These are phyloP conservation scores for Hypsopygia costalis DNA, from an alignment of 2,888 invertebrate genomes.

Conservation along the genomic window DNA sequence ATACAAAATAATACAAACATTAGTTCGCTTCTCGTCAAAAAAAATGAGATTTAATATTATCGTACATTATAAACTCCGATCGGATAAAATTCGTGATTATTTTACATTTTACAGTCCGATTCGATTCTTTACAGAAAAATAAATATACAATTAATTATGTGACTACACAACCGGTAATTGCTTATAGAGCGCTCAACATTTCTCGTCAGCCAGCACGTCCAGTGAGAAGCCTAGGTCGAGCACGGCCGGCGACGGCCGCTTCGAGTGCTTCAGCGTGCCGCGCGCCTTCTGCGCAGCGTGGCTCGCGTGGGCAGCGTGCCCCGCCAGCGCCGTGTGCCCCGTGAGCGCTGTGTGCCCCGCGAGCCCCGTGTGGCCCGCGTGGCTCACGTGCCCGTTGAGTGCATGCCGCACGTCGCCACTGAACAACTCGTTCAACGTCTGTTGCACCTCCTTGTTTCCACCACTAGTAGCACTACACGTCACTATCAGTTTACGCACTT, in stretches of 20 bases:
- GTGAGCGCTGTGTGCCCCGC: conserved; percentile 37
- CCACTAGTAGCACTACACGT: conserved; percentile 56
- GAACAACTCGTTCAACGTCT: conserved; percentile 57
- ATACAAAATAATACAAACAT: conserved; percentile 80
- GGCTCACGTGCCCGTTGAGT: conserved; percentile 51
- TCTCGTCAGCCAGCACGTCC: conserved; percentile 74
- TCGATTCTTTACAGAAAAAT: conserved; percentile 68
- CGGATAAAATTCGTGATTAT: conserved; percentile 60
- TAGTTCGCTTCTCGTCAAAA: conserved; percentile 55
- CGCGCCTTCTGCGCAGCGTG: conserved; percentile 22
- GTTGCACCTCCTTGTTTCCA: conserved; percentile 39
- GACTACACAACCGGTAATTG: conserved; percentile 70
- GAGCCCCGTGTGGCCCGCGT: conserved; percentile 42
- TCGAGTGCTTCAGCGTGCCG: conserved; percentile 35
- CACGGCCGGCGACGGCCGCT: conserved; percentile 43
- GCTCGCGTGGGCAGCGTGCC: conserved; percentile 33
- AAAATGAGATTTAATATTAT: conserved; percentile 70
- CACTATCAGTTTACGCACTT: conserved; percentile 74
- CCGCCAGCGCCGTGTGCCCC: conserved; percentile 43
- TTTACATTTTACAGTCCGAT: conserved; percentile 59
- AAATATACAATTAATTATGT: conserved; percentile 71
- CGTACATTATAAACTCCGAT: conserved; percentile 52
- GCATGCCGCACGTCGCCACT: conserved; percentile 43
- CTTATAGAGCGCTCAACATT: conserved; percentile 59
- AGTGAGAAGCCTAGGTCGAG: conserved; percentile 67